phyloP scores from a whole-genome alignment of 2,797 vertebrate genomes.

The Gambusia yucatana region DNA sequence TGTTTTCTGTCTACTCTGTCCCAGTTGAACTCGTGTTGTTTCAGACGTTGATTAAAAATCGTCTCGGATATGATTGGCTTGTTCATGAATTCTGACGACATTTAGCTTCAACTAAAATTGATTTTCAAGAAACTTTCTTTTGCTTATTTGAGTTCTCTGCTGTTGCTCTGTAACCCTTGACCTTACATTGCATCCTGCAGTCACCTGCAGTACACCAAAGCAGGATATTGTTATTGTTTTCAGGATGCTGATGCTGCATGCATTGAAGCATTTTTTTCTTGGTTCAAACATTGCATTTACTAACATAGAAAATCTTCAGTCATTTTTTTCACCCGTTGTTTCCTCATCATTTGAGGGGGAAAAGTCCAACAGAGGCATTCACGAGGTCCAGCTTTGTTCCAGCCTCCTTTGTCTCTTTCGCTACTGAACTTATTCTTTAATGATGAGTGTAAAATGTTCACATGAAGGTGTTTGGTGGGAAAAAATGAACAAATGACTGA shows the following conservation, averaged over 20 bases:
- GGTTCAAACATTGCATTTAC: constrained; percentile 49
- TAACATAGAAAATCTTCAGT: constrained; percentile 16
- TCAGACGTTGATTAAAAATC: constrained; percentile 16
- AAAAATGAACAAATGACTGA: constrained; percentile 44
- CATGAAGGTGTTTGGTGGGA: constrained; percentile 47
- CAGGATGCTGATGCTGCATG: constrained; percentile 17
- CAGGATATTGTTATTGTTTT: neutral
- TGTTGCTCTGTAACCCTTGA: constrained; percentile 7
- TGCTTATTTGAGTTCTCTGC: constrained; percentile 22
- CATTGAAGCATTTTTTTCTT: constrained; percentile 29
- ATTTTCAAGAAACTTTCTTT: neutral
- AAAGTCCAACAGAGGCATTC: constrained; percentile 27
- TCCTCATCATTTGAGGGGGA: constrained; percentile 9
- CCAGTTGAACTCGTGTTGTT: constrained; percentile 8
- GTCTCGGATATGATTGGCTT: neutral
- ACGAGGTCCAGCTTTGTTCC: constrained; percentile 27
- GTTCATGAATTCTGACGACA: constrained; percentile 4
- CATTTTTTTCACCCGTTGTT: constrained; percentile 20
- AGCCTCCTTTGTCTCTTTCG: constrained; percentile 24
- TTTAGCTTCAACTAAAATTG: constrained; percentile 4
- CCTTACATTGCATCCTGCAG: constrained; percentile 14
- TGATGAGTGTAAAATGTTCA: constrained; percentile 70
- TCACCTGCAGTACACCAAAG: constrained; percentile 10
- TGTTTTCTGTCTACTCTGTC: constrained; percentile 13
- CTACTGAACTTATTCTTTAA: constrained; percentile 64